These are phyloP conservation scores for Eriosoma lanigerum DNA, from an alignment of 1,140 invertebrate species.

Conservation along the genomic window DNA sequence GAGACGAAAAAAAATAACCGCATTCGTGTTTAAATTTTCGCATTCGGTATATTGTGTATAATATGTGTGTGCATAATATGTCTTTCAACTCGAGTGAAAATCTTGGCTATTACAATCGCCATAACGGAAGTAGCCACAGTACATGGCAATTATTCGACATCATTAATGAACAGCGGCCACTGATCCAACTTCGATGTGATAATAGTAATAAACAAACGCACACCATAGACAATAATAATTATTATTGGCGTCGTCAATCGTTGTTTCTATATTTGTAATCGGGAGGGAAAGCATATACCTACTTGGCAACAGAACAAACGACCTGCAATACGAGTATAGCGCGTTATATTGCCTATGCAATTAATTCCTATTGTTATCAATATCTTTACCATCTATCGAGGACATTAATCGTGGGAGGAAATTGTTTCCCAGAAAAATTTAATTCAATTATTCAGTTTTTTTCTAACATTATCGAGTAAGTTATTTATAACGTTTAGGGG, in stretches of 20 bases:
- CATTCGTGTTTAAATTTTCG: background rate
- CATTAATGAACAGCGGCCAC: background rate
- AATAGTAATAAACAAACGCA: background rate
- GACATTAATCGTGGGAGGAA: too few species aligned
- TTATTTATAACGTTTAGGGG: too few species aligned
- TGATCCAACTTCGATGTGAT: background rate
- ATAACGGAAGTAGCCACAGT: background rate
- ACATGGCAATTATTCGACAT: background rate
- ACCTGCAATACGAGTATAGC: background rate
- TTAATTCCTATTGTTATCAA: too few species aligned
- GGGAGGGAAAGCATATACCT: background rate
- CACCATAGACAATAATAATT: background rate
- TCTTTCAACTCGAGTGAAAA: background rate
- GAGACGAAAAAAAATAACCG: too few species aligned
- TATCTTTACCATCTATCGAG: too few species aligned
- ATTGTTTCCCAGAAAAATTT: too few species aligned
- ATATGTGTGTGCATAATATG: background rate
- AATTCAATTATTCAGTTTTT: too few species aligned
- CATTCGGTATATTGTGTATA: background rate
- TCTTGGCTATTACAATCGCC: background rate
- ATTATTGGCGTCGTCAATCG: background rate
- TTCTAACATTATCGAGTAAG: too few species aligned
- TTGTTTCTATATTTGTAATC: conserved; percentile 1
- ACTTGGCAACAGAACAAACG: background rate
- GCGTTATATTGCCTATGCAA: too few species aligned